Base-by-base conservation (phyloP, 2,113 vertebrate species). In the Microcebus ravelobensis region DNA sequence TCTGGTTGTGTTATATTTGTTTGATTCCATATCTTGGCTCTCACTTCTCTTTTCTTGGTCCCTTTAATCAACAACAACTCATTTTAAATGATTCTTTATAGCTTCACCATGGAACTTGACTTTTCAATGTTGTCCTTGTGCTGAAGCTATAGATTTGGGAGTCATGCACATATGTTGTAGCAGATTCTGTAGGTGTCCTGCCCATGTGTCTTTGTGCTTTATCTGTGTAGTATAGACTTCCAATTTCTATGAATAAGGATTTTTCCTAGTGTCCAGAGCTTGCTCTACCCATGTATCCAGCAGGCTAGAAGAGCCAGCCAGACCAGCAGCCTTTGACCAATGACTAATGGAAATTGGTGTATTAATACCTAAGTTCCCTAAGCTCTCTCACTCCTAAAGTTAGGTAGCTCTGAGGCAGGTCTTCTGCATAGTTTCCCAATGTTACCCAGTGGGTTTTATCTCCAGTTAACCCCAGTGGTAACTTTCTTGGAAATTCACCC, bases 11-110 rank as follows among this genome's bases (percentile, higher is more conserved):
- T 86, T 68, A 52, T 82, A 20, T 94, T 87, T 91, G 15, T 67
- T 88, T 90, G 45, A 6, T 82, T 88, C 52, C 11, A 45, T 55
- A 87, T 73, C 29, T 93, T 85, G 63, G 1, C 20, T 68, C 29
- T 94, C 45, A 77, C 4, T 77, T 91, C 34, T 90, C 36, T 95
- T 87, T 74, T 89, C 18, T 95, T 36, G 18, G 15, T 91, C 52
- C 12, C 27, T 87, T 84, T 92, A 48, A 55, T 42, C 77, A 93
- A 25, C 21, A 93, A 21, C 21, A 95, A 9, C 34, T 93, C 48
- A 83, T 85, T 95, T 94, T 90, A 94, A 55, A 74, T 92, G 68
- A 25, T 12, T 80, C 15, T 36, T 90, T n/a, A 61, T 71, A 27
- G 42, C 25, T 83, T 73, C 27, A 61, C 3, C 79, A 6, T 70